Base-by-base conservation (phyloP, 1,140 invertebrate species). In the Triops cancriformis region DNA sequence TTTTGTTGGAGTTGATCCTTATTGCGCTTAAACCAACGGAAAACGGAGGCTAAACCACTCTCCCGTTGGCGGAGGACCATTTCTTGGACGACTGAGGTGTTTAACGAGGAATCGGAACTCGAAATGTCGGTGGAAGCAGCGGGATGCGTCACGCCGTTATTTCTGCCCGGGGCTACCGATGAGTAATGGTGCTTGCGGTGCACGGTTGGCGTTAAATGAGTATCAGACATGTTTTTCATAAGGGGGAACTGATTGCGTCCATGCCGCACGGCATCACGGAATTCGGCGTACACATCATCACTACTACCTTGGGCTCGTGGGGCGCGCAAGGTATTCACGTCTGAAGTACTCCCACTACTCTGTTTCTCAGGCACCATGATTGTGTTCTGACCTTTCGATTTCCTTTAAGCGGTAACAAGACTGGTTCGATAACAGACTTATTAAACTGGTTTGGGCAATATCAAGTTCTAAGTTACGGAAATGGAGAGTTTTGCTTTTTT, bases 181-280 rank as follows among this genome's bases (percentile, higher is more conserved):
- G 51, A 64, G 51, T 64, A 64, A 18, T 64, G 51, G 51, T 64
- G 51, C 14, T 76, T 76, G 41, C 26, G 74, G 14, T 41, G 37
- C 5, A 18, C 41, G 1, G 37, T 76, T 14, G 37, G 74, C 10
- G 74, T 41, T 31, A 76, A 28, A 76, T 45, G 37, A 18, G 74
- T 31, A n/a, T 76, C 74, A 31, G 74, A 76, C 37, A 45, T 45
- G 23, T 45, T 45, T 23, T 45, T 41, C 27, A 31, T 26, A 41
- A 76, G 26, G 5, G 74, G 74, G 26, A 76, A 76, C 74, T 45
- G 74, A 76, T 45, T 45, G 37, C 74, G 74, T 45, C 74, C 74
- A 31, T 76, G 74, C 26, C 74, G 74, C 41, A 76, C 45, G 14
- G 74, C 74, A 41, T 76, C 74, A 27, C 23, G 74, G 45, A 76